A percentile compares a stretch with the other conserved stretches of the same genome.
phyloP scores from a whole-genome alignment of 2,797 vertebrate species.

The Cheirogaleus major region DNA sequence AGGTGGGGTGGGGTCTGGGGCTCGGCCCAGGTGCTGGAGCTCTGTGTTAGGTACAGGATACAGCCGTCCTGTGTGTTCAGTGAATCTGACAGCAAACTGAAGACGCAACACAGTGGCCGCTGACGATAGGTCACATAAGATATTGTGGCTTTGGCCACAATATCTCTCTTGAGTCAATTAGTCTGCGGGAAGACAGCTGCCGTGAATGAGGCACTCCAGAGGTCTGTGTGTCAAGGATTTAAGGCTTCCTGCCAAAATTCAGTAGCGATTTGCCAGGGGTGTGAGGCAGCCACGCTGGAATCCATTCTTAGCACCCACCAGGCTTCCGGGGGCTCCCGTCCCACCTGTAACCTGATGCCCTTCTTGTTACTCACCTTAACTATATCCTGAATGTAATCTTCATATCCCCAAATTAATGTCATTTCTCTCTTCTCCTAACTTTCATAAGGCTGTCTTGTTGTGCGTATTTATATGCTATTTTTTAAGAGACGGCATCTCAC shows the following conservation, averaged over 20 bases:
- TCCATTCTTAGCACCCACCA: no score
- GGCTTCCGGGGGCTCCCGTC: neutral
- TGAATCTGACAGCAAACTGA: rapidly evolving
- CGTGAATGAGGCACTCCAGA: rapidly evolving
- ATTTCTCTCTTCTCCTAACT: neutral
- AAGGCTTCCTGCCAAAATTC: neutral
- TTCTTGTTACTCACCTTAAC: neutral
- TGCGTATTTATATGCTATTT: neutral
- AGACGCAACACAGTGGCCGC: rapidly evolving
- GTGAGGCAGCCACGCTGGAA: rapidly evolving
- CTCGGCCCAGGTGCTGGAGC: neutral
- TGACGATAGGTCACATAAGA: neutral
- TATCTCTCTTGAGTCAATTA: rapidly evolving
- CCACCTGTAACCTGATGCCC: rapidly evolving
- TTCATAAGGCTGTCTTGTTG: neutral
- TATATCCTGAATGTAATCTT: neutral
- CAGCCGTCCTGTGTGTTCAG: neutral
- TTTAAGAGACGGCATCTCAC: neutral
- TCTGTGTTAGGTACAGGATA: neutral
- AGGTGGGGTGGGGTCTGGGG: neutral
- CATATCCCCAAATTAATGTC: neutral
- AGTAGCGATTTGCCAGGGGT: rapidly evolving
- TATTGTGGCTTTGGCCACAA: neutral
- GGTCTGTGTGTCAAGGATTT: no score
- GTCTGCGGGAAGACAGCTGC: no score